Evolutionary conservation across 2,888 invertebrate species (phyloP).

Genomic region (Magallana nippona): DNA sequence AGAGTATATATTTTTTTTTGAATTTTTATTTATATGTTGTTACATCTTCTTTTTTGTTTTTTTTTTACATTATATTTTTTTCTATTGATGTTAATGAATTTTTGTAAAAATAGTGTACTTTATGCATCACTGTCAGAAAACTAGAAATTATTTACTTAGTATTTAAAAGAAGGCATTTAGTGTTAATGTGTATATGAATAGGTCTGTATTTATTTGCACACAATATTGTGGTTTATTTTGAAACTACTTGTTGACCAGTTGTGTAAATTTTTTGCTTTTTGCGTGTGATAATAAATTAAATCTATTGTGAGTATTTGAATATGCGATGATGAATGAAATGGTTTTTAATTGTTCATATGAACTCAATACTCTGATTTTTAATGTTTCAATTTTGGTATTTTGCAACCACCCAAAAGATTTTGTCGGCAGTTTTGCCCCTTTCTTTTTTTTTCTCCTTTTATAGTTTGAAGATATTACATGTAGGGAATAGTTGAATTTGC

Average conservation of each 20-base stretch:
- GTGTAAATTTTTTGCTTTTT: neutral
- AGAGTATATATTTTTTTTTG: neutral
- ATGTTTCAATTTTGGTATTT: too few species aligned
- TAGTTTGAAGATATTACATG: too few species aligned
- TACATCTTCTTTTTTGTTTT: constrained; percentile 29
- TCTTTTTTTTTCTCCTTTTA: too few species aligned
- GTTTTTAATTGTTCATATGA: neutral
- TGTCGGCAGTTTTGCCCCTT: too few species aligned
- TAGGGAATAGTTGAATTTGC: too few species aligned
- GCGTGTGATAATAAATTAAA: neutral
- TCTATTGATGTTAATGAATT: constrained; percentile 1
- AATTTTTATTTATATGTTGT: constrained; percentile 2
- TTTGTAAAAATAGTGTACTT: neutral
- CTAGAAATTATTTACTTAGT: neutral
- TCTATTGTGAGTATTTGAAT: neutral
- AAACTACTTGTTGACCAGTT: neutral
- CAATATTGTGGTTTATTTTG: neutral
- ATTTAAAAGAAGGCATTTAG: neutral
- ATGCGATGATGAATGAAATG: constrained; percentile 10
- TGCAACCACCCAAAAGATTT: too few species aligned
- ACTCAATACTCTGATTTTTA: too few species aligned
- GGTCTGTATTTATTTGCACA: neutral
- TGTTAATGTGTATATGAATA: neutral
- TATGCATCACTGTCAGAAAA: constrained; percentile 43
- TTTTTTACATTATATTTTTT: constrained; percentile 31